phyloP scores from a whole-genome alignment of 2,888 invertebrate species.

The Torymus auratus region DNA sequence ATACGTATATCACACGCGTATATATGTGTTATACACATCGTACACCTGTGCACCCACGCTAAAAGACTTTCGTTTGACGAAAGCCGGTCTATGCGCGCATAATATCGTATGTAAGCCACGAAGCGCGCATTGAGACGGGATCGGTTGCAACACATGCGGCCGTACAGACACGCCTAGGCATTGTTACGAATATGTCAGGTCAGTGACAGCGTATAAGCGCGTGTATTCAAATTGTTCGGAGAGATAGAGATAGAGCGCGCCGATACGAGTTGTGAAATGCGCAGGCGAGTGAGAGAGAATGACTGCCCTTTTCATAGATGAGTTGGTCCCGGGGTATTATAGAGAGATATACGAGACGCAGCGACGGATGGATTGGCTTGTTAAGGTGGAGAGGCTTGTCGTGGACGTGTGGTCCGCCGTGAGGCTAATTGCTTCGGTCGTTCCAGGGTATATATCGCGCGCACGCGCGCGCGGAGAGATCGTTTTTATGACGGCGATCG shows the following conservation, averaged over 20 bases:
- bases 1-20: too few relatives aligned
- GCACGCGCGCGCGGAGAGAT: too few relatives aligned
- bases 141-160: constrained; percentile 68
- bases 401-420: background rate
- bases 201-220: constrained; percentile 60
- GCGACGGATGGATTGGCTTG: too few relatives aligned
- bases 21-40: too few relatives aligned
- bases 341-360: too few relatives aligned
- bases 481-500: too few relatives aligned
- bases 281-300: too few relatives aligned
- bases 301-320: too few relatives aligned
- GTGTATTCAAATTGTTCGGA: too few relatives aligned
- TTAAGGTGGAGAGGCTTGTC: too few relatives aligned
- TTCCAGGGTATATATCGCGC: background rate
- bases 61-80: constrained; percentile 20
- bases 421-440: constrained; percentile 4
- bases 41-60: constrained; percentile 55
- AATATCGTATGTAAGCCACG: background rate
- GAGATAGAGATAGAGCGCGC: constrained; percentile 30
- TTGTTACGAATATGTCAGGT: constrained; percentile 74
- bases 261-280: constrained; percentile 54
- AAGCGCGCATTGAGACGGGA: constrained; percentile 19
- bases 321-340: too few relatives aligned
- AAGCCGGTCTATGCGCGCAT: background rate
- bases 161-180: constrained; percentile 72